Evolutionary conservation across 2,113 vertebrate genomes (phyloP).

Genomic region (Notiomystis cincta): DNA sequence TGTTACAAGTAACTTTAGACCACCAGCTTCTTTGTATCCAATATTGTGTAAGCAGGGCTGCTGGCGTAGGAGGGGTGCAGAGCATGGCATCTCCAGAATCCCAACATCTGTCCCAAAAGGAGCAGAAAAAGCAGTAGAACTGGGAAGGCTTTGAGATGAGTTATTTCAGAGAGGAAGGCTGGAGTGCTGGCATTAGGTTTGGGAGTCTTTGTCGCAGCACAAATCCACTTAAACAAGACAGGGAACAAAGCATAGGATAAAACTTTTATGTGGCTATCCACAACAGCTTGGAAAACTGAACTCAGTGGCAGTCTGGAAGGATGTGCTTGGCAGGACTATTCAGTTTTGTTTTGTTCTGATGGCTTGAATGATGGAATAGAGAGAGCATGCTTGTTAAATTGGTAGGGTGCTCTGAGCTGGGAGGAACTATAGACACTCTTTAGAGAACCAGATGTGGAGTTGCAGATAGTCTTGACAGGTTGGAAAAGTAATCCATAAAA

Average conservation of each 20-base stretch:
- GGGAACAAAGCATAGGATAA: background rate
- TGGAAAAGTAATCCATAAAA: background rate
- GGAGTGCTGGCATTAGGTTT: background rate
- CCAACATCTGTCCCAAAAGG: background rate
- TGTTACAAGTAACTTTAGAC: background rate
- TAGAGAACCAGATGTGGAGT: background rate
- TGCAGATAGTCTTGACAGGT: background rate
- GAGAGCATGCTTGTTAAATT: background rate
- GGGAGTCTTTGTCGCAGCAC: background rate
- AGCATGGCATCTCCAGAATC: background rate
- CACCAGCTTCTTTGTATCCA: background rate
- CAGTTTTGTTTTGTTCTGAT: background rate
- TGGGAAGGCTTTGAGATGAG: background rate
- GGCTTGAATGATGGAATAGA: background rate
- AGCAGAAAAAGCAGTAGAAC: background rate
- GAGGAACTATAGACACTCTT: background rate
- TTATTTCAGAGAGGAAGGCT: background rate
- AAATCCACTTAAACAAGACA: background rate
- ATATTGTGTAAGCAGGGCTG: background rate
- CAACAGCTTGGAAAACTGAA: background rate
- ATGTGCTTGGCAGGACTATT: background rate
- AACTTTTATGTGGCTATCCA: background rate
- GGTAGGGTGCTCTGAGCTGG: background rate
- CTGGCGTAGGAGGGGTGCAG: background rate
- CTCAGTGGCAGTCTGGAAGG: background rate